phyloP scores from a whole-genome alignment of 2,797 vertebrate species.

The Kryptopterus vitreolus region DNA sequence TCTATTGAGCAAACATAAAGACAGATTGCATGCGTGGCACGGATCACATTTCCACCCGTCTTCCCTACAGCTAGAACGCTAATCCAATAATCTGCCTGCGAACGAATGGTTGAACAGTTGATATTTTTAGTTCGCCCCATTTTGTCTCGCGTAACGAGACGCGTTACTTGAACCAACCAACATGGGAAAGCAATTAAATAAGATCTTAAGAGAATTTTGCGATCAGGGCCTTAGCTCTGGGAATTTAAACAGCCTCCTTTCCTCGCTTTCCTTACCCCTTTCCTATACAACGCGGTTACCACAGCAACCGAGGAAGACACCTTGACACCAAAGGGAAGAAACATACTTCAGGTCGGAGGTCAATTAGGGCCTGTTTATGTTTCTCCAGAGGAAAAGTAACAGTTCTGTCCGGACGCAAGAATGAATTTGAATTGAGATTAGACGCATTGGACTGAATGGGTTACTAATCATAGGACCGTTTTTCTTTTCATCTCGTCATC shows the following conservation, averaged over 20 bases:
- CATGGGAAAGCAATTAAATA: background rate
- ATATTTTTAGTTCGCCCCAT: slow-evolving; percentile 24
- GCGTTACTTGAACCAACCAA: background rate
- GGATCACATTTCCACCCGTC: background rate
- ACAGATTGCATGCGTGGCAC: background rate
- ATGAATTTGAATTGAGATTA: background rate
- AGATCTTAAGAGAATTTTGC: background rate
- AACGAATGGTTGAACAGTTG: slow-evolving; percentile 4
- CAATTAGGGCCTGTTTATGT: slow-evolving; percentile 68
- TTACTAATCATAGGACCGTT: background rate
- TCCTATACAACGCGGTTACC: slow-evolving; percentile 58
- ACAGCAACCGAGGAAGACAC: slow-evolving; percentile 65
- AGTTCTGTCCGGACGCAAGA: slow-evolving; percentile 14
- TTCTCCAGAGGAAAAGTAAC: slow-evolving; percentile 53
- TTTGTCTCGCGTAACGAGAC: slow-evolving; percentile 20
- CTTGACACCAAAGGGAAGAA: slow-evolving; percentile 50
- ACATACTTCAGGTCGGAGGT: slow-evolving; percentile 64
- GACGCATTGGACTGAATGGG: background rate
- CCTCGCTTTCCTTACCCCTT: background rate
- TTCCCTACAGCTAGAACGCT: background rate
- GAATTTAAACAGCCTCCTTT: background rate
- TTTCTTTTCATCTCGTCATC: background rate
- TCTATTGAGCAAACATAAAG: background rate
- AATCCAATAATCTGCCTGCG: slow-evolving; percentile 31
- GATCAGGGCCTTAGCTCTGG: background rate